Conservation (phyloP, 2,113 vertebrate species). For the Xiphorhynchus elegans region DNA sequence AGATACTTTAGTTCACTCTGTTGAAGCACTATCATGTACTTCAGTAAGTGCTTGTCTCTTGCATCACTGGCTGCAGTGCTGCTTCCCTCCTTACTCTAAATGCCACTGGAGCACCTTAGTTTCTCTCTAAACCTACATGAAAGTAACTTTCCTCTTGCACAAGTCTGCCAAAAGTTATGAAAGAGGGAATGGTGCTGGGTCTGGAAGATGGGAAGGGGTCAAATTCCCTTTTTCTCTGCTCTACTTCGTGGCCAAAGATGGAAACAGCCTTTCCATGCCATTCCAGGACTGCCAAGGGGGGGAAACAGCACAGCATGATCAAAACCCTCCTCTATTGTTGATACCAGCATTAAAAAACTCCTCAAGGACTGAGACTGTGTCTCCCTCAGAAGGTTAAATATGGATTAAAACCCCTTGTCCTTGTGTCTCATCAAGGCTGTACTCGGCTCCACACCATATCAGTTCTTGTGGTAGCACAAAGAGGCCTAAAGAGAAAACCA, state of each 20-base stretch:
- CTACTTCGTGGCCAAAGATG: neutral
- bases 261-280: neutral
- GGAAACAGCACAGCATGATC: neutral
- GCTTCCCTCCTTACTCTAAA: neutral
- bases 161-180: neutral
- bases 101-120: neutral
- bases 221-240: neutral
- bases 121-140: neutral
- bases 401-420: neutral
- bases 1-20: neutral
- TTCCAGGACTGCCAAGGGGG: accelerated
- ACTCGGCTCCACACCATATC: neutral
- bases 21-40: neutral
- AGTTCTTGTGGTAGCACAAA: neutral
- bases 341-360: neutral
- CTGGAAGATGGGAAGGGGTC: neutral
- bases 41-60: neutral
- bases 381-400: neutral
- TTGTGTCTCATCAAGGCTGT: neutral
- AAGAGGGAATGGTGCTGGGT: neutral
- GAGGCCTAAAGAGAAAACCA: neutral
- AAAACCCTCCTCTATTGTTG: accelerated
- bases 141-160: neutral
- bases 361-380: neutral
- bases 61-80: neutral